phyloP scores from a whole-genome alignment of 2,888 invertebrate genomes.

The Plagodis pulveraria region DNA sequence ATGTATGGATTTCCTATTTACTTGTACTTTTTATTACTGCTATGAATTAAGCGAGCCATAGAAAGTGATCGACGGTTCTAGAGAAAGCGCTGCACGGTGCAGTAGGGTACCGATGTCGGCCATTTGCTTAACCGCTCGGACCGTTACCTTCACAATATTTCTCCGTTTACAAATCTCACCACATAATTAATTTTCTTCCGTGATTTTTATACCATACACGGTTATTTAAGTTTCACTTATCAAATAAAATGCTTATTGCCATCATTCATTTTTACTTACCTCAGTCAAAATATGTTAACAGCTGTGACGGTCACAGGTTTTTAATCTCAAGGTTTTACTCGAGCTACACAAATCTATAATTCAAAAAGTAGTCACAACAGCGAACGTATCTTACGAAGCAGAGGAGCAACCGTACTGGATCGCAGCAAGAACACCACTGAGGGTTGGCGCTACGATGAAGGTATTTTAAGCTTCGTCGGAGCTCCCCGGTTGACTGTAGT shows the following conservation, averaged over 20 bases:
- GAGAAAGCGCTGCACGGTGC: slow-evolving; percentile 66
- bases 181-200: slow-evolving; percentile 28
- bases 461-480: slow-evolving; percentile 78
- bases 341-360: slow-evolving; percentile 62
- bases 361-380: slow-evolving; percentile 63
- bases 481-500: slow-evolving; percentile 61
- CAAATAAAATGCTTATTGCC: slow-evolving; percentile 18
- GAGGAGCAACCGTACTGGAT: slow-evolving; percentile 54
- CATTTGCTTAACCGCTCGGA: slow-evolving; percentile 61
- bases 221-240: slow-evolving; percentile 10
- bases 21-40: no score
- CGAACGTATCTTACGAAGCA: slow-evolving; percentile 54
- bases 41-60: slow-evolving; percentile 22
- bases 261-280: slow-evolving; percentile 59
- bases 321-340: slow-evolving; percentile 44
- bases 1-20: no score
- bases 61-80: slow-evolving; percentile 54
- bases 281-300: slow-evolving; percentile 48
- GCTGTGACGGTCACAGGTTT: slow-evolving; percentile 45
- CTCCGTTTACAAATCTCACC: slow-evolving; percentile 24
- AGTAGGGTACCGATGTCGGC: slow-evolving; percentile 60
- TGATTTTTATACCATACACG: slow-evolving; percentile 37
- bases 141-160: slow-evolving; percentile 45
- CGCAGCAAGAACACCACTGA: slow-evolving; percentile 76
- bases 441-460: slow-evolving; percentile 62